These are phyloP conservation scores for Knipowitschia caucasica DNA, from an alignment of 2,797 vertebrate genomes.

Conservation along the genomic window DNA sequence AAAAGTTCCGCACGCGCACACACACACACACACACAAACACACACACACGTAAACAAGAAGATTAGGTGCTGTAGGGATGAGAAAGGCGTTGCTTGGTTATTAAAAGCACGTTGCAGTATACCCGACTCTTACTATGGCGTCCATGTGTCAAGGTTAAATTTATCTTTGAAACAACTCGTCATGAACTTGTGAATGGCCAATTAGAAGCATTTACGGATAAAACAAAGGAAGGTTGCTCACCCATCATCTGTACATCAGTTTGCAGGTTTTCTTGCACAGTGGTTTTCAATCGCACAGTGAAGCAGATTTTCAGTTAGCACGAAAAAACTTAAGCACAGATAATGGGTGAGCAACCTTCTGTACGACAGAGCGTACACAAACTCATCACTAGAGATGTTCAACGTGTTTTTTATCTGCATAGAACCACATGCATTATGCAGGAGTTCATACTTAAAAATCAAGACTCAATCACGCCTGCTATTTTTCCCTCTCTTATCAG, in stretches of 20 bases:
- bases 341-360: too few species aligned
- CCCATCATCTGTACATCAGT: too few species aligned
- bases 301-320: too few species aligned
- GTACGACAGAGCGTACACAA: too few species aligned
- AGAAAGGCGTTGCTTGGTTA: constrained; percentile 9
- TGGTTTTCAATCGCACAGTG: too few species aligned
- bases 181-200: constrained; percentile 17
- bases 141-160: constrained; percentile 8
- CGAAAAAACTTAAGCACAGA: too few species aligned
- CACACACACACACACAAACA: constrained; percentile 10
- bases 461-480: constrained; percentile 38
- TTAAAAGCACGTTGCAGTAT: constrained; percentile 22
- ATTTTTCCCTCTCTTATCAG: constrained; percentile 40
- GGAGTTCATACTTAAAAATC: constrained; percentile 38
- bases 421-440: constrained; percentile 35
- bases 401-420: constrained; percentile 29
- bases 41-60: constrained; percentile 41
- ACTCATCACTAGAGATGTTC: constrained; percentile 19
- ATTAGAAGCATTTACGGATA: too few species aligned
- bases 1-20: constrained; percentile 5
- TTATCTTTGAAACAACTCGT: constrained; percentile 13
- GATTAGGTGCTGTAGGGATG: constrained; percentile 25
- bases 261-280: too few species aligned
- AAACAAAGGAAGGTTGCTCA: too few species aligned
- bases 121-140: constrained; percentile 11